Evolutionary conservation across 2,888 invertebrate genomes (phyloP).

Genomic region (Scaptomyza reducta): DNA sequence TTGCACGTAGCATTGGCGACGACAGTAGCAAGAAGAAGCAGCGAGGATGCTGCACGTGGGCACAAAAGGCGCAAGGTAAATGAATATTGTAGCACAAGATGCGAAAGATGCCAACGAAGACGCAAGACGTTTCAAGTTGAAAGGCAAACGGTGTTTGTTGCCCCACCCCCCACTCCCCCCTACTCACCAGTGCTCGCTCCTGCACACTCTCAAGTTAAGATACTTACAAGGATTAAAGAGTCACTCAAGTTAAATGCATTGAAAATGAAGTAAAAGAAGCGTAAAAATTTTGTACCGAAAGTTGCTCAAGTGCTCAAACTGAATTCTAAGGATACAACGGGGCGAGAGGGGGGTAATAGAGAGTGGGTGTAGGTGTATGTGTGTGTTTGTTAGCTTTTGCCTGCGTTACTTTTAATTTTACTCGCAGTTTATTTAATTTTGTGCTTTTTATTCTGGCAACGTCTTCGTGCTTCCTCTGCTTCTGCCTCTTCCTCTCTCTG

Average conservation of each 20-base stretch:
- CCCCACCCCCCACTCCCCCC: not conserved
- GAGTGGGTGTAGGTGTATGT: slow-evolving; percentile 16
- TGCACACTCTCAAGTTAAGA: slow-evolving; percentile 70
- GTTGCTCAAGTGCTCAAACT: slow-evolving; percentile 43
- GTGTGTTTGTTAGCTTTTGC: slow-evolving; percentile 44
- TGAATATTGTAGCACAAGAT: slow-evolving; percentile 77
- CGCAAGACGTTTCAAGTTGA: slow-evolving; percentile 30
- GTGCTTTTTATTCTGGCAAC: slow-evolving; percentile 68
- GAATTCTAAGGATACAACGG: slow-evolving; percentile 1
- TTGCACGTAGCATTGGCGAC: slow-evolving; percentile 69
- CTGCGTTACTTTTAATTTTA: slow-evolving; percentile 75
- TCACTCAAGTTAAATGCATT: slow-evolving; percentile 84
- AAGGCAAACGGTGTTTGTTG: slow-evolving; percentile 44
- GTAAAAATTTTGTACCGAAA: slow-evolving; percentile 74
- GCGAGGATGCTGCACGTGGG: slow-evolving; percentile 68
- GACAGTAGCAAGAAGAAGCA: slow-evolving; percentile 48
- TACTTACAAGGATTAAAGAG: slow-evolving; percentile 83
- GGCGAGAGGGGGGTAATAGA: slow-evolving; percentile 1
- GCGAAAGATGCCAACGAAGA: slow-evolving; percentile 32
- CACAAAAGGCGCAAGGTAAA: slow-evolving; percentile 81
- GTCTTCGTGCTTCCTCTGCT: slow-evolving; percentile 30
- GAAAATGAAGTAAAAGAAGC: slow-evolving; percentile 82
- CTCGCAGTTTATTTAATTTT: slow-evolving; percentile 82
- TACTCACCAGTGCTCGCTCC: not conserved
- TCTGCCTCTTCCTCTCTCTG: slow-evolving; percentile 14